Evolutionary conservation across 2,113 vertebrate genomes (phyloP), one percentile per base, ranked within the genome.

Genomic region (Cyanoderma ruficeps): DNA sequence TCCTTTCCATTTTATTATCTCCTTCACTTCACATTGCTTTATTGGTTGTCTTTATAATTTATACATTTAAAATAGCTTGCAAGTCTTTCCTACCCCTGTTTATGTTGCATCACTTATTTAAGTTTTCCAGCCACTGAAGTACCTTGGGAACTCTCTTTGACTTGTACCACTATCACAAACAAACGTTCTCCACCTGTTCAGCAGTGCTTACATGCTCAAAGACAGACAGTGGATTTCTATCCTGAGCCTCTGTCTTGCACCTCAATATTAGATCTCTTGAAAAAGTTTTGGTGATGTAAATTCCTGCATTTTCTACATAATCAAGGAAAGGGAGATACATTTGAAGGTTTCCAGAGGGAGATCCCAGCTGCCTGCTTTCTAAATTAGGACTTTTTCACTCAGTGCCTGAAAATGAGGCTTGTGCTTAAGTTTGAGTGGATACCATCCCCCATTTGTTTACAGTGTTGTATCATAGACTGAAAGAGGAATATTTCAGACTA

Each of bases 401-500:
- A 56, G 63, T 93, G 91, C 95, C 95, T 94, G 50, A 89, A 78
- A 92, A 70, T 27, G 50, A 94, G 85, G 85, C 94, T 95, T 97
- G 50, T 75, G 86, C 92, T 96, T 93, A 78, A 91, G 69, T 93
- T 91, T 94, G 93, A 95, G 95, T 92, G 91, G 89, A 92, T 95
- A 13, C 95, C 94, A 84, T 94, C 80, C 95, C 93, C 71, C 90
- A 57, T 95, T 95, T 96, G 86, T 96, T 96, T 95, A 33, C 77
- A 90, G 79, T 93, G 88, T 90, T 96, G 88, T 96, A 75, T 96
- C 69, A 56, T 90, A 96, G 92, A 86, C 83, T 92, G 85, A 93
- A 93, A 96, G 91, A 94, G 93, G 79, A 95, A 0, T 90, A 89
- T 97, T 97, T 96, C 96, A 96, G 96, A 96, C 93, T 95, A 97